phyloP scores from a whole-genome alignment of 2,113 vertebrate genomes.

The Menura novaehollandiae region DNA sequence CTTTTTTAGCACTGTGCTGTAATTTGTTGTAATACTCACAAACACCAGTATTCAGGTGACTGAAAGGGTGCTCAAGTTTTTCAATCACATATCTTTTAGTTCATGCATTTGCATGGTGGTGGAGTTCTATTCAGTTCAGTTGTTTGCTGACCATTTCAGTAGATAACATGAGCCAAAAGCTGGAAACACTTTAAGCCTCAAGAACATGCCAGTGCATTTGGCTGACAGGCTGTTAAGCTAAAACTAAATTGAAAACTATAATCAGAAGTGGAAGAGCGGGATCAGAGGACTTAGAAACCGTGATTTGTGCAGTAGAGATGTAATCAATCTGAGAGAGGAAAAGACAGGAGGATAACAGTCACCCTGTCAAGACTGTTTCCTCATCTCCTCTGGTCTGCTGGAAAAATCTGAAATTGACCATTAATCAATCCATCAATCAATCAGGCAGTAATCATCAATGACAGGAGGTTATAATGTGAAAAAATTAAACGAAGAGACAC shows the following conservation, averaged over 20 bases:
- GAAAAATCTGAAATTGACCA: constrained; percentile 17
- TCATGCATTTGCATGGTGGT: not conserved
- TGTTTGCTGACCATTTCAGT: constrained; percentile 37
- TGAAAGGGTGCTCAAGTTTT: not conserved
- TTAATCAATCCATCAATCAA: constrained; percentile 35
- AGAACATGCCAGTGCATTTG: constrained; percentile 12
- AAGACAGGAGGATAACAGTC: constrained; percentile 8
- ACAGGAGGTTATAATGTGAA: not conserved
- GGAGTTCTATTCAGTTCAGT: not conserved
- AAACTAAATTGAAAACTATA: constrained; percentile 59
- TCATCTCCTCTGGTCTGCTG: not conserved
- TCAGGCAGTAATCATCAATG: constrained; percentile 15
- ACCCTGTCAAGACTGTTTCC: not conserved
- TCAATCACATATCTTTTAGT: not conserved
- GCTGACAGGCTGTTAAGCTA: constrained; percentile 45
- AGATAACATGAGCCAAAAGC: constrained; percentile 21
- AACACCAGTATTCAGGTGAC: not conserved
- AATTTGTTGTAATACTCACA: not conserved
- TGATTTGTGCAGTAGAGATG: constrained; percentile 7
- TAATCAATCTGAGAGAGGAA: constrained; percentile 41
- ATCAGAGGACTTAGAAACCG: constrained; percentile 20
- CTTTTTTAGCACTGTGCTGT: not conserved
- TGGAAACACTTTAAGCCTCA: not conserved
- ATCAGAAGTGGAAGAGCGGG: constrained; percentile 16
- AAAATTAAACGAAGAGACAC: not conserved